A percentile compares a stretch with the other conserved stretches of the same genome.
Conservation (phyloP, 1,140 invertebrate genomes). For the Forficula auricularia region DNA sequence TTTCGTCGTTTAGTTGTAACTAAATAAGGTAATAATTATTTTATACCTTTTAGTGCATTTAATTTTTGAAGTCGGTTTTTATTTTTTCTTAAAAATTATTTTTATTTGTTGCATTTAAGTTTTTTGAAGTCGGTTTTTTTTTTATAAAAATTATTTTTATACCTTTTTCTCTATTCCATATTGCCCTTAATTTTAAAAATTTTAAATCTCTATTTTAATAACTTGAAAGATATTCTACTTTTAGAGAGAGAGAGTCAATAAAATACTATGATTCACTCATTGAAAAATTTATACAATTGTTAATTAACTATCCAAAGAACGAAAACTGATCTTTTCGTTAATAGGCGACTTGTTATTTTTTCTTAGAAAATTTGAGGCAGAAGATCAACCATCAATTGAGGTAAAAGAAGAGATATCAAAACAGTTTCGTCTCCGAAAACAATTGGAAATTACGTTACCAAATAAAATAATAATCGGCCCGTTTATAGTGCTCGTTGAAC, state of each 20-base stretch:
- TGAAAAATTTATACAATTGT: too few species aligned
- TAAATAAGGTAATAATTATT: too few species aligned
- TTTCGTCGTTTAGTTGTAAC: too few species aligned
- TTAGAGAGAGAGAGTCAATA: background rate
- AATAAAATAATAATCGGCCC: constrained; percentile 45
- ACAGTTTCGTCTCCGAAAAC: constrained; percentile 32
- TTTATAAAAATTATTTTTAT: too few species aligned
- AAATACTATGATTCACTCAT: background rate
- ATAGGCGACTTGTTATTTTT: constrained; percentile 5
- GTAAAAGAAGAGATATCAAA: constrained; percentile 38
- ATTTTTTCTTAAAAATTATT: too few species aligned
- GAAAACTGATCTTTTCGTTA: constrained; percentile 5
- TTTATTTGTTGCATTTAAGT: too few species aligned
- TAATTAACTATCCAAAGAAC: too few species aligned
- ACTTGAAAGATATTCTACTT: background rate
- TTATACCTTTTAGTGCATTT: too few species aligned
- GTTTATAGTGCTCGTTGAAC: constrained; percentile 41
- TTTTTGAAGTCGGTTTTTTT: too few species aligned
- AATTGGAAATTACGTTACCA: constrained; percentile 33
- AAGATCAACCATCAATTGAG: constrained; percentile 32
- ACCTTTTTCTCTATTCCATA: too few species aligned
- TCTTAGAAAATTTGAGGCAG: constrained; percentile 30
- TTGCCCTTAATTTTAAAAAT: background rate
- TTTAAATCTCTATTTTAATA: background rate
- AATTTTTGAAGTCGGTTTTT: too few species aligned